A percentile compares a stretch with the other conserved stretches of the same genome.
Conservation (phyloP, 2,888 invertebrate genomes). For the Eueremaeus valkanovi region DNA sequence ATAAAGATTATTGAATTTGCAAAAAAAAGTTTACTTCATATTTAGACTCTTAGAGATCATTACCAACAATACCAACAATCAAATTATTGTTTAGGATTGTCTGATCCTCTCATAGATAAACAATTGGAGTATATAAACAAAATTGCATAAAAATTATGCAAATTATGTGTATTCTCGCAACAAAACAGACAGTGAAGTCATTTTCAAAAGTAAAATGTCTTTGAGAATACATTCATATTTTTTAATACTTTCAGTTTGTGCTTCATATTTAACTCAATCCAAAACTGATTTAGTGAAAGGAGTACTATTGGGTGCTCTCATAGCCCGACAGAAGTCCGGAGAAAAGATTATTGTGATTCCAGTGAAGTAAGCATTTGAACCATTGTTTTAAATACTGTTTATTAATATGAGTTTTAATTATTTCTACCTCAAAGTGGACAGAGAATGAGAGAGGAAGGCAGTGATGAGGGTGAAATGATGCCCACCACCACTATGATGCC, state of each 20-base stretch:
- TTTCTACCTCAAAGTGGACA: not conserved
- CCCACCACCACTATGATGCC: not conserved
- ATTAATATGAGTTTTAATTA: not conserved
- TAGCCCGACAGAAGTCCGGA: not conserved
- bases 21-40: too few species aligned
- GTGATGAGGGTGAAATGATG: not conserved
- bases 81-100: too few species aligned
- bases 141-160: too few species aligned
- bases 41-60: too few species aligned
- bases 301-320: not conserved
- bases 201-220: not conserved
- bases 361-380: not conserved
- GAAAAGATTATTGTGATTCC: conserved; percentile 13
- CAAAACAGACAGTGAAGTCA: too few species aligned
- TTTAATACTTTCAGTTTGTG: not conserved
- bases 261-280: not conserved
- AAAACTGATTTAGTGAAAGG: conserved; percentile 19
- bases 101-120: too few species aligned
- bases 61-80: not conserved
- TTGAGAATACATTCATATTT: not conserved
- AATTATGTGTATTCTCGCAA: too few species aligned
- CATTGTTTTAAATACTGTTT: not conserved
- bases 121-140: too few species aligned
- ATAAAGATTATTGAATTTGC: too few species aligned
- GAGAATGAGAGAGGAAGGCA: not conserved